Conservation (phyloP, 2,888 invertebrate genomes). For the Calephelis perditalis region DNA sequence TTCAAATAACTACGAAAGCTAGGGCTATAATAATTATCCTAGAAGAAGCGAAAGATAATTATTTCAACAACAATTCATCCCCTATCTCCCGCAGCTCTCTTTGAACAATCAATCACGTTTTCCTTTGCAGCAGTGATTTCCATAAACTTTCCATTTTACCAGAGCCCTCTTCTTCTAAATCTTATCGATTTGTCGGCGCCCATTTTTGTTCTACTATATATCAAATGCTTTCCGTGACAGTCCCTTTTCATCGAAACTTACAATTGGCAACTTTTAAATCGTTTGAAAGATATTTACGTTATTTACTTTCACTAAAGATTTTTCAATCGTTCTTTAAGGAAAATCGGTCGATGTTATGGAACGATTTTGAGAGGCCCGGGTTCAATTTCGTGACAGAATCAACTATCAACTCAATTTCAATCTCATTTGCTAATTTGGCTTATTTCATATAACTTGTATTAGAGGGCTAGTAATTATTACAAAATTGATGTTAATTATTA, state of each 20-base stretch:
- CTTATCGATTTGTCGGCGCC: slow-evolving; percentile 64
- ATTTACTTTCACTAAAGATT: slow-evolving; percentile 2
- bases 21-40: not conserved
- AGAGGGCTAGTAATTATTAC: no score
- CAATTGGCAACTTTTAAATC: slow-evolving; percentile 59
- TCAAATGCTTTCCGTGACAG: slow-evolving; percentile 40
- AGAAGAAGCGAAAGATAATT: not conserved
- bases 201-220: slow-evolving; percentile 42
- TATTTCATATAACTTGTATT: no score
- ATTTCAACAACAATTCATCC: slow-evolving; percentile 11
- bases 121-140: slow-evolving; percentile 68
- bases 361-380: no score
- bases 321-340: not conserved
- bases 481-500: no score
- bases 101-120: slow-evolving; percentile 67
- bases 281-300: slow-evolving; percentile 37
- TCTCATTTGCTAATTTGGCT: no score
- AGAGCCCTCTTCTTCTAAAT: slow-evolving; percentile 67
- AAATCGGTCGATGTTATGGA: no score
- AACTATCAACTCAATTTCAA: no score
- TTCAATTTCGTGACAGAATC: no score
- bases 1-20: not conserved
- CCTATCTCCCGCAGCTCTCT: slow-evolving; percentile 20
- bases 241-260: slow-evolving; percentile 68
- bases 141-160: slow-evolving; percentile 75